Evolutionary conservation across 2,888 invertebrate genomes (phyloP), one percentile per base, ranked within the genome.

Genomic region (Brachyptera risi): DNA sequence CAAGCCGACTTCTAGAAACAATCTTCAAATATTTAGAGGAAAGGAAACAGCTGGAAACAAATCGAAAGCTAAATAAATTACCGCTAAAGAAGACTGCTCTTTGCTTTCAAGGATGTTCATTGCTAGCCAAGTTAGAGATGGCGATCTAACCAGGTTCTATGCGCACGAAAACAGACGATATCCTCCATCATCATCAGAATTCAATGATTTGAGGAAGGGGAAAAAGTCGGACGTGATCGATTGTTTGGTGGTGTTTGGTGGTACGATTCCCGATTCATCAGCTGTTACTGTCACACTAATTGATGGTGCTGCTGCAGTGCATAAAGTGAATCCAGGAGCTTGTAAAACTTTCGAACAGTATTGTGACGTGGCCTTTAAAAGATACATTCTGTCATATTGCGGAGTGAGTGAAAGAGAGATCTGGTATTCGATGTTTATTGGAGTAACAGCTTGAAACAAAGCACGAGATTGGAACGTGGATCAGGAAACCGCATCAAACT

Each of bases 131-230:
- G 50, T 54, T 11, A 58, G 63, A 37, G 57, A 63, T 27, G 57
- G 42, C 4, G 61, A 63, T 58, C 40, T 62, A 44, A 44, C 21
- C 40, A 61, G 58, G 23, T 62, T 63, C 37, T 63, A 62, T 11
- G 15, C 17, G 3, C 15, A 7, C 19, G 19, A 19, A 44, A 44
- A 44, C 3, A 7, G 21, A 21, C 15, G 21, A 19, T 44, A 44
- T 44, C 44, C 19, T 17, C 44, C 44, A 17, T 44, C 44, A 11
- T 44, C 21, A 21, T 44, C 44, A 17, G 44, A 44, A 11, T 44
- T 44, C 21, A 21, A 44, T 44, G 44, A 44, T 21, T 19, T 44
- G 3, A 17, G 44, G 3, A 44, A 44, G 11, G 44, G 44, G 3
- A 44, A 44, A 3, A 44, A 44, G 44, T 44, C 44, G 17, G 44